These are phyloP conservation scores for Oreochromis aureus DNA, from an alignment of 2,113 vertebrate genomes.

Conservation along the genomic window DNA sequence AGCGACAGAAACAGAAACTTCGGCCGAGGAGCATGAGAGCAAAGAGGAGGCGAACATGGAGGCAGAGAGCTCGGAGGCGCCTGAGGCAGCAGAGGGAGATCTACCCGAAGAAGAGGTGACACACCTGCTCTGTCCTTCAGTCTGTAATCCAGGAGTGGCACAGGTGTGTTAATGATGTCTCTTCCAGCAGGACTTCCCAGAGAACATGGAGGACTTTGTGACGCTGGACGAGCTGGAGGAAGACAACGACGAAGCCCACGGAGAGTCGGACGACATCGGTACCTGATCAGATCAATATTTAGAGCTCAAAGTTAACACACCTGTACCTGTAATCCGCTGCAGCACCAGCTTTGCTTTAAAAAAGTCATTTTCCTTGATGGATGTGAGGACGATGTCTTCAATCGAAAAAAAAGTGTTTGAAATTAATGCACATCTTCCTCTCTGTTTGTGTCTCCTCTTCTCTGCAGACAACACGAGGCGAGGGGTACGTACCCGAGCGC, in stretches of 20 bases:
- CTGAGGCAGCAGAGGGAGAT: not conserved
- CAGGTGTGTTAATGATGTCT: not conserved
- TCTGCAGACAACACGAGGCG: slow-evolving; percentile 38
- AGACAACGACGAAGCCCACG: slow-evolving; percentile 75
- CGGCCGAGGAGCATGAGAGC: not conserved
- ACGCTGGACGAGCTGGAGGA: slow-evolving; percentile 88
- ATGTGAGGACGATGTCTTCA: not conserved
- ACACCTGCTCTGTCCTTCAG: not conserved
- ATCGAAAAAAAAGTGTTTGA: rapidly evolving
- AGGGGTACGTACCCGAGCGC: slow-evolving; percentile 30
- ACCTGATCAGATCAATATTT: no score
- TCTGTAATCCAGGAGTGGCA: not conserved
- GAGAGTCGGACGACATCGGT: not conserved
- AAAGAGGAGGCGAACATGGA: not conserved
- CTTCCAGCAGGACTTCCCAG: slow-evolving; percentile 76
- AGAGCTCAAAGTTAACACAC: not conserved
- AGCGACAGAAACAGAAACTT: rapidly evolving
- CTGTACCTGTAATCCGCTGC: not conserved
- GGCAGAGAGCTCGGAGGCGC: not conserved
- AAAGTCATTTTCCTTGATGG: not conserved
- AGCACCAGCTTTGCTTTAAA: not conserved
- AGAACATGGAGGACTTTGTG: slow-evolving; percentile 93
- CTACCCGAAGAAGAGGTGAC: not conserved
- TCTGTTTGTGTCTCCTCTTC: not conserved
- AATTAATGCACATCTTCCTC: not conserved